Base-by-base conservation (phyloP, 2,797 vertebrate species). In the Sarcophilus harrisii region DNA sequence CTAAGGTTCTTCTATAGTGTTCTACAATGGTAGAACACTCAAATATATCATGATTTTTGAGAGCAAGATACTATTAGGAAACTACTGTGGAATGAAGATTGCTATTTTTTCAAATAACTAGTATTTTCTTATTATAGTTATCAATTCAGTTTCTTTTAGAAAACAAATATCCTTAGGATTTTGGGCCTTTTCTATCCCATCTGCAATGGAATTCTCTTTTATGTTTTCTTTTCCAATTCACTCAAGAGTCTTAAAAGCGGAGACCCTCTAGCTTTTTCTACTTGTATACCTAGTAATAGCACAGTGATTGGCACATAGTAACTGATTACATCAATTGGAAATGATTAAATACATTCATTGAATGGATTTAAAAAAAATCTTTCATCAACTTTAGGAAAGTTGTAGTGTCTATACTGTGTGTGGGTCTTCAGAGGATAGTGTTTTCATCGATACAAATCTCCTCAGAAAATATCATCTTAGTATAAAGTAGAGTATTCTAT, bases 1-100 rank as follows among this genome's bases (percentile, higher is more conserved):
- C 73, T 6, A 59, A 92, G 1, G 92, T 95, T 93, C 87, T 57
- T 94, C 91, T 0, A 94, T 66, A 93, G 89, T 13, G n/a, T 95
- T 12, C 1, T 94, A 57, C 62, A 92, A 4, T 60, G 66, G 11
- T 57, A 13, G 0, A n/a, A 1, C 55, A 96, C 92, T 49, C 6
- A 92, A 59, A 95, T 93, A 90, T 58, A 58, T 54, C 57, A 38
- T 90, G 8, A 2, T 59, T 93, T 95, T 30, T 73, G 60, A 89
- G 2, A 95, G 90, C 13, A 28, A 90, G 94, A 95, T 59, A 91
- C 13, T n/a, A 57, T 58, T 38, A 55, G 81, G 0, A 0, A 8
- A 81, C 10, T 92, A 94, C 30, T 93, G 21, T 52, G 91, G 29
- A 4, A 6, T 90, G 13, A 54, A 10, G 32, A 73, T 73, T 73